Evolutionary conservation across 2,113 vertebrate species (phyloP).

Genomic region (Vireo altiloquus): DNA sequence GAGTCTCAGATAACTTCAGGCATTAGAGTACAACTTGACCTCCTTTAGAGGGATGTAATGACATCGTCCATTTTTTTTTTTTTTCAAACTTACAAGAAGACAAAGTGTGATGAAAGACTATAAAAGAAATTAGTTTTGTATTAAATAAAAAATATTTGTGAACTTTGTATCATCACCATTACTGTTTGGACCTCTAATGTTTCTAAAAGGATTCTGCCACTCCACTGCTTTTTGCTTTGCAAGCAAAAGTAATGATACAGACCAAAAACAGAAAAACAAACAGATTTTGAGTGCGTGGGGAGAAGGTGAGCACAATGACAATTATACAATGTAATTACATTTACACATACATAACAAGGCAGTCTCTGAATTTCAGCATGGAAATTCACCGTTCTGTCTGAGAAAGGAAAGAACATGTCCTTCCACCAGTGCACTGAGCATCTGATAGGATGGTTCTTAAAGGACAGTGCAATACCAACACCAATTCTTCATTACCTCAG

Average conservation of each 20-base stretch:
- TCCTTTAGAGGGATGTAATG: not conserved
- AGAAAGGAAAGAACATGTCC: not conserved
- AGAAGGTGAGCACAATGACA: not conserved
- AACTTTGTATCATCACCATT: not conserved
- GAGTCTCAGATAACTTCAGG: not conserved
- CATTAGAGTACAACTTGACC: not conserved
- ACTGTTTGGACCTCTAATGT: not conserved
- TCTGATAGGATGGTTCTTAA: not conserved
- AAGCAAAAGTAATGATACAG: not conserved
- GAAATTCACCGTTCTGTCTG: not conserved
- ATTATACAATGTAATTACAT: not conserved
- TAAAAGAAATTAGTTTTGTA: not conserved
- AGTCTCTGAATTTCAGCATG: not conserved
- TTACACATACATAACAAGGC: not conserved
- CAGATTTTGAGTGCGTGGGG: not conserved
- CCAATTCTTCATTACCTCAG: not conserved
- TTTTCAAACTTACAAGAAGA: not conserved
- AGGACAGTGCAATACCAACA: not conserved
- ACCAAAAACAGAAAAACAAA: not conserved
- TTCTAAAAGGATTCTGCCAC: not conserved
- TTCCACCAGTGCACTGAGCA: not conserved
- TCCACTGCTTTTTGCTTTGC: not conserved
- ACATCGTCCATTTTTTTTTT: not conserved
- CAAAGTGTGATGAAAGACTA: not conserved
- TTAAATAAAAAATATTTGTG: not conserved